Percentiles rank a stretch among this genome's conserved stretches.
These are phyloP conservation scores for Noctua janthe DNA, from an alignment of 2,888 invertebrate genomes.

Conservation along the genomic window DNA sequence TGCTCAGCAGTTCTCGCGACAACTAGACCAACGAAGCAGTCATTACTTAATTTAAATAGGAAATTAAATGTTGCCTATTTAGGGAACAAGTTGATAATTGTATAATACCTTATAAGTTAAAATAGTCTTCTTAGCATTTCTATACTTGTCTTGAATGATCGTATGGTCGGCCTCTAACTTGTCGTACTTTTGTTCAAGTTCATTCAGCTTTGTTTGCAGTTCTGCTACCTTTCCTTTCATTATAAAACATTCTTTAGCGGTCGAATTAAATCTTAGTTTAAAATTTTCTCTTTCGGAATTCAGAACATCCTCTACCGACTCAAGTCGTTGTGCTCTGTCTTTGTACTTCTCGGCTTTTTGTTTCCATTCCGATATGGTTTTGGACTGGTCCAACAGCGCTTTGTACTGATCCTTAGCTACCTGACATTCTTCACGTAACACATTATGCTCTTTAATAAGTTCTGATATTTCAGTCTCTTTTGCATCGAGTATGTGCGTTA, in stretches of 20 bases:
- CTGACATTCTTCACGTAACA: slow-evolving; percentile 81
- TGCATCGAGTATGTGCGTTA: slow-evolving; percentile 87
- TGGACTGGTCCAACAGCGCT: slow-evolving; percentile 30
- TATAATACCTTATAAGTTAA: slow-evolving; percentile 90
- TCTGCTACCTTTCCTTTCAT: slow-evolving; percentile 85
- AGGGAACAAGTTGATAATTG: background rate
- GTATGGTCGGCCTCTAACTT: slow-evolving; percentile 85
- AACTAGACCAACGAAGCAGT: background rate
- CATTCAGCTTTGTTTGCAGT: slow-evolving; percentile 83
- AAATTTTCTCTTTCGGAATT: slow-evolving; percentile 84
- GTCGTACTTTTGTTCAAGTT: slow-evolving; percentile 82
- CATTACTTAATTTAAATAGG: background rate
- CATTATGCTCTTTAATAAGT: slow-evolving; percentile 86
- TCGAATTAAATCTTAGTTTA: slow-evolving; percentile 77
- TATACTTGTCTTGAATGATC: slow-evolving; percentile 90
- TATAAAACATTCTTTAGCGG: slow-evolving; percentile 80
- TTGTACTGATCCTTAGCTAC: slow-evolving; percentile 76
- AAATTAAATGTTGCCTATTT: background rate
- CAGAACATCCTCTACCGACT: slow-evolving; percentile 81
- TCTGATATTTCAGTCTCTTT: slow-evolving; percentile 89
- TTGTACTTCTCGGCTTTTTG: slow-evolving; percentile 83
- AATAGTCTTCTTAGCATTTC: slow-evolving; percentile 91
- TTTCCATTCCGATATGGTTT: slow-evolving; percentile 79
- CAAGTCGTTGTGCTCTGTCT: slow-evolving; percentile 79
- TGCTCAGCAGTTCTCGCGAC: background rate